phyloP scores from a whole-genome alignment of 2,113 vertebrate species.

The Aptenodytes forsteri region DNA sequence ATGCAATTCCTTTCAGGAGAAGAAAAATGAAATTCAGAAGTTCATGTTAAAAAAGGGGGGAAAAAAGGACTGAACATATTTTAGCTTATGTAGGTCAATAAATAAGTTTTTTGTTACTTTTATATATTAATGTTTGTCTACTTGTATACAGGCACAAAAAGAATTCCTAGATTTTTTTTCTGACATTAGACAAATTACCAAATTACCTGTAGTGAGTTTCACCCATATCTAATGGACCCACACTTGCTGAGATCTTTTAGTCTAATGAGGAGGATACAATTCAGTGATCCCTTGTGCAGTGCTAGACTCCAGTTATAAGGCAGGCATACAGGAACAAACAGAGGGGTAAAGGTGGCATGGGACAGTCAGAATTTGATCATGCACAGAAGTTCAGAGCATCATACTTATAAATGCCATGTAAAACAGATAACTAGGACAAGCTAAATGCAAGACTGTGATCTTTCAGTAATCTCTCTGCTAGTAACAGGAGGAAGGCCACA shows the following conservation, averaged over 20 bases:
- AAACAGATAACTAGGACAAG: not conserved
- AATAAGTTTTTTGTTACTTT: not conserved
- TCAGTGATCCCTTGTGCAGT: not conserved
- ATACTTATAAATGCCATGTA: not conserved
- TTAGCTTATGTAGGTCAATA: not conserved
- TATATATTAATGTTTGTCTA: not conserved
- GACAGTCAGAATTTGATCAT: not conserved
- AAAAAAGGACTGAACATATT: not conserved
- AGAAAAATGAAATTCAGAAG: not conserved
- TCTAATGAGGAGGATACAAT: not conserved
- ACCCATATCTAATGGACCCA: accelerated
- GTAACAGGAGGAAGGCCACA: not conserved
- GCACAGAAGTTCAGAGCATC: not conserved
- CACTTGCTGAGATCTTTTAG: not conserved
- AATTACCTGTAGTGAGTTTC: not conserved
- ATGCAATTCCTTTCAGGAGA: not conserved
- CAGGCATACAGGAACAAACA: not conserved
- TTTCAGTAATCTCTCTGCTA: not conserved
- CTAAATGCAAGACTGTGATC: not conserved
- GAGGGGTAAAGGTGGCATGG: not conserved
- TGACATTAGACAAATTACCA: not conserved
- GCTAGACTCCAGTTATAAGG: not conserved
- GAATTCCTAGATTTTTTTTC: not conserved
- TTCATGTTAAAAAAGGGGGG: not conserved
- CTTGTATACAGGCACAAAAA: accelerated